A percentile compares a stretch with the other conserved stretches of the same genome.
Conservation (phyloP, 1,140 invertebrate species). For the Cyrtorhinus lividipennis region DNA sequence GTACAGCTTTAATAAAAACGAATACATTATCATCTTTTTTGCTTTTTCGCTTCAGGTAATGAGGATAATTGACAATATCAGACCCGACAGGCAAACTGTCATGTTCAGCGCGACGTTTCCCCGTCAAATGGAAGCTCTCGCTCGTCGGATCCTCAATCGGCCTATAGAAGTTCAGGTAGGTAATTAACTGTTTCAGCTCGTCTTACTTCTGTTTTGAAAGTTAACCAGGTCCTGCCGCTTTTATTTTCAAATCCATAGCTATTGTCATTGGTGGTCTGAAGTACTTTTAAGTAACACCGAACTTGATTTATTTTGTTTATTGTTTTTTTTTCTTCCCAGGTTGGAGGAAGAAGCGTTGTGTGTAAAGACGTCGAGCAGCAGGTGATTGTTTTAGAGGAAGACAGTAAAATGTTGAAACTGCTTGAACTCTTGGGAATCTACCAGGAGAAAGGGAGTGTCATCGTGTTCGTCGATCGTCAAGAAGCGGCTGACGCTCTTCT, state of each 20-base stretch:
- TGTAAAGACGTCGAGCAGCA: slow-evolving; percentile 97
- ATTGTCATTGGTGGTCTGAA: no score
- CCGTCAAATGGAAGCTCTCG: slow-evolving; percentile 95
- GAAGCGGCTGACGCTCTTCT: slow-evolving; percentile 90
- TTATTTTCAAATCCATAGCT: no score
- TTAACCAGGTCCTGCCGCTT: no score
- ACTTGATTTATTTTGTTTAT: no score
- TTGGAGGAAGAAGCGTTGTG: slow-evolving; percentile 94
- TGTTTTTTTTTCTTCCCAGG: no score
- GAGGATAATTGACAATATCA: slow-evolving; percentile 93
- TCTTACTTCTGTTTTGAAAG: no score
- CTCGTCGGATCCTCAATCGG: slow-evolving; percentile 79
- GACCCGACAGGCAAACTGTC: slow-evolving; percentile 94
- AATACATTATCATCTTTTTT: background rate
- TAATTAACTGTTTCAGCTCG: no score
- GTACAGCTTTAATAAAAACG: slow-evolving; percentile 3
- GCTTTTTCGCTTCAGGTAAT: slow-evolving; percentile 47
- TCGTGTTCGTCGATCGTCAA: slow-evolving; percentile 99
- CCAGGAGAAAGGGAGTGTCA: slow-evolving; percentile 81
- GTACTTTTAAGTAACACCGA: no score
- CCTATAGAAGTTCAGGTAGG: slow-evolving; percentile 88
- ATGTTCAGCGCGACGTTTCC: slow-evolving; percentile 99
- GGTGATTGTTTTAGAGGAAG: slow-evolving; percentile 85
- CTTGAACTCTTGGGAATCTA: slow-evolving; percentile 90
- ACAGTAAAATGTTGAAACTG: slow-evolving; percentile 95